Evolutionary conservation across 2,888 invertebrate species (phyloP).

Genomic region (Epistrophe grossulariae): DNA sequence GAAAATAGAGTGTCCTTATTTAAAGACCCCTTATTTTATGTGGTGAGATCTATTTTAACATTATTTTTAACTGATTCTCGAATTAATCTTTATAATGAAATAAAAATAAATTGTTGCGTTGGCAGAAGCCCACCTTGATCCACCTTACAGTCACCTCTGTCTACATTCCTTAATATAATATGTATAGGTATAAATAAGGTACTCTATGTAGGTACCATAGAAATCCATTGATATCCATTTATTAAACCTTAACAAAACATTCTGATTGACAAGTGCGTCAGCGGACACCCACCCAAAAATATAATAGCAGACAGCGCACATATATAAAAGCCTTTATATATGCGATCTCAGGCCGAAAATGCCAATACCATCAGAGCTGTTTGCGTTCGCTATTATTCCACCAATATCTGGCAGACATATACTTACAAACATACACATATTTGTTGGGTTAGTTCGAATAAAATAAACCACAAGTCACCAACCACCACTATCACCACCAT

Average conservation of each 20-base stretch:
- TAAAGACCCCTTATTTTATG: too few species aligned
- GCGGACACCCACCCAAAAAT: background rate
- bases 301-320: background rate
- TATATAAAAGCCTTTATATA: background rate
- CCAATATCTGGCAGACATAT: slow-evolving; percentile 1
- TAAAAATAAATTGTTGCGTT: too few species aligned
- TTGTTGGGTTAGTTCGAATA: slow-evolving; percentile 43
- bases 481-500: slow-evolving; percentile 21
- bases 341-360: slow-evolving; percentile 7
- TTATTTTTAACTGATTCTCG: too few species aligned
- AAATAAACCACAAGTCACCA: slow-evolving; percentile 45
- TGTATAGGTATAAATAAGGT: too few species aligned
- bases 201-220: too few species aligned
- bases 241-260: background rate
- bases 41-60: too few species aligned
- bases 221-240: too few species aligned
- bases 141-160: too few species aligned
- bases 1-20: too few species aligned
- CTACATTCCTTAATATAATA: too few species aligned
- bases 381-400: slow-evolving; percentile 34
- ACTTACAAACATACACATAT: background rate
- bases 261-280: slow-evolving; percentile 11
- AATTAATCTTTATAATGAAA: too few species aligned
- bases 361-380: slow-evolving; percentile 22
- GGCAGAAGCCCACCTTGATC: too few species aligned